A percentile compares a stretch with the other conserved stretches of the same genome.
Conservation (phyloP, 2,888 invertebrate genomes). For the Willowsia nigromaculata region DNA sequence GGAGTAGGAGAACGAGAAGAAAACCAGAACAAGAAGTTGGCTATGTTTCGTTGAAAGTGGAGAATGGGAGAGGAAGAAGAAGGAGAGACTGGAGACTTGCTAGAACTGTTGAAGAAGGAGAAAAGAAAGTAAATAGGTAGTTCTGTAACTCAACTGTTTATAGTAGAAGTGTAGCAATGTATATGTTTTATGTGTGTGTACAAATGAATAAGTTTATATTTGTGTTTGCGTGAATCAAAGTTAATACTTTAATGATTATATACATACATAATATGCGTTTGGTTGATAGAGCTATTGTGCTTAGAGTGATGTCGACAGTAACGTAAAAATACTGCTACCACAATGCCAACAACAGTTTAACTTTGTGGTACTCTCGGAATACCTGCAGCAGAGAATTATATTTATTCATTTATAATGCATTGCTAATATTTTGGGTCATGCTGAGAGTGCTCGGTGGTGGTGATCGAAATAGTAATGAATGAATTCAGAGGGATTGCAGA, state of each 20-base stretch:
- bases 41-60: not conserved
- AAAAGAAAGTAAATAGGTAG: not conserved
- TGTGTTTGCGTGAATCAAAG: not conserved
- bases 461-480: not conserved
- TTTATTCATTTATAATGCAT: not conserved
- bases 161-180: not conserved
- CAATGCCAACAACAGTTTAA: slow-evolving; percentile 19
- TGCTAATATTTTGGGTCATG: not conserved
- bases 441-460: not conserved
- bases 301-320: not conserved
- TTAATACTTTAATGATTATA: slow-evolving; percentile 3
- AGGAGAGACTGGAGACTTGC: too few relatives aligned
- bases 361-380: not conserved
- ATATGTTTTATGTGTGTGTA: too few relatives aligned
- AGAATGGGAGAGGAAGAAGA: not conserved
- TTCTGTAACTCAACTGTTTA: not conserved
- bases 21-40: not conserved
- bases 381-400: not conserved
- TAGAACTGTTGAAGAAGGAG: not conserved
- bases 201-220: too few relatives aligned
- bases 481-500: not conserved
- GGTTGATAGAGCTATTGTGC: slow-evolving; percentile 13
- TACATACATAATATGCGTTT: not conserved
- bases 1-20: not conserved
- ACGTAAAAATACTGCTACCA: too few relatives aligned